Evolutionary conservation across 2,797 vertebrate genomes (phyloP), one percentile per base, ranked within the genome.

Genomic region (Podargus strigoides): DNA sequence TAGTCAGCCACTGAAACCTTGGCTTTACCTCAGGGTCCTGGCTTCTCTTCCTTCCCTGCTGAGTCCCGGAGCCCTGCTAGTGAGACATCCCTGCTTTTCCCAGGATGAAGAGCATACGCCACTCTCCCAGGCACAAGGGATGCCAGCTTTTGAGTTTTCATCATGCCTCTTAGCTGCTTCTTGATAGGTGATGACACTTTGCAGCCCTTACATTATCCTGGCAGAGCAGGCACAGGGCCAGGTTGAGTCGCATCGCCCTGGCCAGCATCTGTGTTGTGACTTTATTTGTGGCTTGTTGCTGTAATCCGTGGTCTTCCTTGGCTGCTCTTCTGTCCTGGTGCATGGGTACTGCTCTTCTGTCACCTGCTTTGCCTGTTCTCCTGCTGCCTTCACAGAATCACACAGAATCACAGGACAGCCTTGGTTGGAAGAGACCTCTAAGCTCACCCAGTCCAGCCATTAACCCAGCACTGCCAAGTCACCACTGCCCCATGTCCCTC

Each of bases 41-140:
- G 14, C 62, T 80, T 74, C 49, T 88, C 44, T 9, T 68, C 28
- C 44, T 1, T 47, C n/a, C 46, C 81, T 58, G 26, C 70, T 1
- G 28, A 44, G 39, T 62, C 10, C 50, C 42, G 4, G 0, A 1
- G 53, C 34, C 10, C 39, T 63, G 60, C 49, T 30, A 30, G 73
- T 3, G 2, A 58, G 36, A 47, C 28, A 16, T 47, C 44, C 34
- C 73, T 75, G 41, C 53, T 88, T 21, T 37, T 86, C 42, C 28
- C 3, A 15, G 21, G 7, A 5, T 3, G 14, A 62, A 1, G 3
- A 84, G n/a, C n/a, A 19, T 15, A 34, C 5, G 0, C n/a, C 5
- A 2, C 68, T 55, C 26, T 86, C 17, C 6, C 14, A 10, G 18
- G 56, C 56, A 28, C 0, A 1, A 32, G 22, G 30, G 50, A 9